Evolutionary conservation across 2,888 invertebrate genomes (phyloP).

Genomic region (Cephonodes hylas): DNA sequence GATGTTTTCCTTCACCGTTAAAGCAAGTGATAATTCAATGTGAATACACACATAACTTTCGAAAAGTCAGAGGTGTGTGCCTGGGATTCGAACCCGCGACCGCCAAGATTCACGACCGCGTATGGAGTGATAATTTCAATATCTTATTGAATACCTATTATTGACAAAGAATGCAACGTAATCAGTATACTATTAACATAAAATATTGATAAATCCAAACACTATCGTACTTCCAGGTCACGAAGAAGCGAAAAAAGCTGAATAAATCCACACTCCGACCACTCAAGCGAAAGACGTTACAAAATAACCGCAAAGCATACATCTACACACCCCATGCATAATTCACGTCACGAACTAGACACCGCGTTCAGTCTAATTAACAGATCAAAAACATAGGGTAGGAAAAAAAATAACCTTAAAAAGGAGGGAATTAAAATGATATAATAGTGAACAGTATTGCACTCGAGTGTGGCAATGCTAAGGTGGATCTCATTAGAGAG

Average conservation of each 20-base stretch:
- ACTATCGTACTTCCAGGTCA: neutral
- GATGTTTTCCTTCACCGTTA: too few species aligned
- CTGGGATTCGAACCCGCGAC: too few species aligned
- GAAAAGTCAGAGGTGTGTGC: too few species aligned
- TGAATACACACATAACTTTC: too few species aligned
- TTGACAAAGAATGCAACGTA: too few species aligned
- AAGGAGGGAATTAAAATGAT: conserved; percentile 6
- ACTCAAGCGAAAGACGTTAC: neutral
- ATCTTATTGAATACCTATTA: too few species aligned
- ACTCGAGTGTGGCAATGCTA: conserved; percentile 5
- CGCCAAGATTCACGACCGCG: too few species aligned
- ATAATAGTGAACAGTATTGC: conserved; percentile 7
- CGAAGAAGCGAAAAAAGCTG: neutral
- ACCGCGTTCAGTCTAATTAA: conserved; percentile 6
- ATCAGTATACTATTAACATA: neutral
- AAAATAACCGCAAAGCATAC: neutral
- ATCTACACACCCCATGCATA: neutral
- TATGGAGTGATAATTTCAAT: too few species aligned
- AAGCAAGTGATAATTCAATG: too few species aligned
- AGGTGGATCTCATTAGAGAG: conserved; percentile 53
- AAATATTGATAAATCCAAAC: neutral
- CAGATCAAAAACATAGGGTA: neutral
- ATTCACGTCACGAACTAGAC: neutral
- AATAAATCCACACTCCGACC: neutral
- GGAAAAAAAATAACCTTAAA: neutral